Evolutionary conservation across 2,797 vertebrate genomes (phyloP), one percentile per base, ranked within the genome.

Genomic region (Lutjanus argentimaculatus): DNA sequence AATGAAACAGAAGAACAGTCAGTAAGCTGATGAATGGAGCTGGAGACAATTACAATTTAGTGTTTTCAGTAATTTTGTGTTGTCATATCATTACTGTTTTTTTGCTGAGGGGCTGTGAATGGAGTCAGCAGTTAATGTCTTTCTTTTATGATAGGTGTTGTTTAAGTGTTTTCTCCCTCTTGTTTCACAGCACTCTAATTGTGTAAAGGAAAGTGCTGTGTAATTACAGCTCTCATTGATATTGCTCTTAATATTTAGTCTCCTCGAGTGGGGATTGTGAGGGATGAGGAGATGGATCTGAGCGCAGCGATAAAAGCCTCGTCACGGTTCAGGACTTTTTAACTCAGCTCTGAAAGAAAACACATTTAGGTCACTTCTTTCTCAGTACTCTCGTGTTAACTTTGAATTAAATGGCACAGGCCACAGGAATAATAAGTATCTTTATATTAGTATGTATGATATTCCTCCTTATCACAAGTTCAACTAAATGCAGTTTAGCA

Each of bases 181-280:
- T 51, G 46, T 8, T 75, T 53, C 52, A 22, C 30, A 46, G 49
- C 75, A 68, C n/a, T 48, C 30, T 76, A 5, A 73, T 59, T 67
- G 6, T 74, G 43, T 57, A 21, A 19, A 21, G 30, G 42, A 55
- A 21, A 75, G 71, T 66, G 62, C 63, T 0, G 15, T 46, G 52
- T 76, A 82, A 85, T 88, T 71, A 70, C 6, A 40, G 45, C 45
- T 51, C 59, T 64, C 14, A 17, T 62, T 86, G 72, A 62, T 80
- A 43, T 56, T 63, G 25, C 48, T 56, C 15, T 53, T 67, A 30
- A 74, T 65, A 59, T 71, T 68, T 51, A 40, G n/a, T 67, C 61
- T 68, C 59, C 17, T 83, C 40, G 46, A 48, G n/a, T 21, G 57
- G 22, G 25, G 42, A 43, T 10, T 30, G 16, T 46, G 15, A 16